These are phyloP conservation scores for Channa striata DNA, from an alignment of 2,797 vertebrate species.

Conservation along the genomic window DNA sequence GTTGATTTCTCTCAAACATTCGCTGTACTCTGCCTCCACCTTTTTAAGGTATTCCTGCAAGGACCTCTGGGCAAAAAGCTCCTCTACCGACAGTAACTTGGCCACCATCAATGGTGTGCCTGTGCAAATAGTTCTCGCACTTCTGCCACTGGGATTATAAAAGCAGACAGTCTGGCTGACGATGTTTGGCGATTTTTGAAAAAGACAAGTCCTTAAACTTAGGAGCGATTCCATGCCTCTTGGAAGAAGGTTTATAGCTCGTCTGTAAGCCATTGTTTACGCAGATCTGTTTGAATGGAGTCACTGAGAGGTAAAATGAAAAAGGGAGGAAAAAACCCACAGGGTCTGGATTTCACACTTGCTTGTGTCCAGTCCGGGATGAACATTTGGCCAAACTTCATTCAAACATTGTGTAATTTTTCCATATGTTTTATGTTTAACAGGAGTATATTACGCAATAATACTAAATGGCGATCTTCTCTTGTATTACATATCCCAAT, in stretches of 20 bases:
- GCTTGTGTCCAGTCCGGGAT: neutral
- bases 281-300: neutral
- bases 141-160: neutral
- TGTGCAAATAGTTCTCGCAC: constrained; percentile 64
- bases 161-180: neutral
- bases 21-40: constrained; percentile 73
- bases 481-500: fast-evolving
- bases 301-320: neutral
- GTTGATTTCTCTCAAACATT: constrained; percentile 63
- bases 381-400: neutral
- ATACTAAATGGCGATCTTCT: fast-evolving
- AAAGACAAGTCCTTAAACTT: neutral
- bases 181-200: constrained; percentile 7
- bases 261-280: constrained; percentile 63
- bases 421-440: neutral
- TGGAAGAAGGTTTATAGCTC: constrained; percentile 29
- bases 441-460: fast-evolving
- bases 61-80: constrained; percentile 78
- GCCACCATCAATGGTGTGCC: constrained; percentile 30
- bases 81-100: constrained; percentile 76
- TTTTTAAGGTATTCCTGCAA: constrained; percentile 76
- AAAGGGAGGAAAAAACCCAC: neutral
- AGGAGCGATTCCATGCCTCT: constrained; percentile 11
- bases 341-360: neutral
- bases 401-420: neutral